Conservation (phyloP, 2,888 invertebrate species). For the Philaethria dido region DNA sequence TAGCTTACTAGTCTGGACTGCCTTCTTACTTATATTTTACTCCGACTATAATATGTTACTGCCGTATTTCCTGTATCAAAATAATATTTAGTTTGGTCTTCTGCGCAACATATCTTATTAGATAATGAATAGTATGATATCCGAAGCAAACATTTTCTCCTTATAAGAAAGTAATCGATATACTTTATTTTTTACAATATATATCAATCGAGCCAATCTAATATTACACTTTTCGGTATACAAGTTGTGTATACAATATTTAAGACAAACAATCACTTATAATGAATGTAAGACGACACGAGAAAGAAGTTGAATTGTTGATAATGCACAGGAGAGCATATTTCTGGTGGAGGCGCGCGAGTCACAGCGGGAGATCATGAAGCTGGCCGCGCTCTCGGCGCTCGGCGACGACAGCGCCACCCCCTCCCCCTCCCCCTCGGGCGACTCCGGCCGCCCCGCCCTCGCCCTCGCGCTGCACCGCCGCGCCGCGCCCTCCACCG, state of each 20-base stretch:
- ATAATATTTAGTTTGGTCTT: no score
- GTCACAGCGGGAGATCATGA: slow-evolving; percentile 86
- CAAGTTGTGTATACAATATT: background rate
- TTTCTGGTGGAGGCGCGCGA: slow-evolving; percentile 91
- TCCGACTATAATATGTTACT: background rate
- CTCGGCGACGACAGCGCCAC: slow-evolving; percentile 46
- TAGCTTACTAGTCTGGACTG: background rate
- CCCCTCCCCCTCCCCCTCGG: slow-evolving; percentile 46
- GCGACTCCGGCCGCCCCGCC: slow-evolving; percentile 49
- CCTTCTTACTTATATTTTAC: background rate
- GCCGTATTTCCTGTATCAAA: no score
- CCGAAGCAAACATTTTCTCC: background rate
- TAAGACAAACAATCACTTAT: background rate
- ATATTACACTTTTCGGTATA: no score
- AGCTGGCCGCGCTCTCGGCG: slow-evolving; percentile 60
- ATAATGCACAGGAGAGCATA: slow-evolving; percentile 87
- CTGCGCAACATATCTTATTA: no score
- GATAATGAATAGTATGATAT: no score
- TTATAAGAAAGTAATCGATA: background rate
- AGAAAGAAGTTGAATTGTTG: background rate
- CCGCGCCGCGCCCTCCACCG: slow-evolving; percentile 69
- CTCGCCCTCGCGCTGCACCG: slow-evolving; percentile 62
- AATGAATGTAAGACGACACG: background rate
- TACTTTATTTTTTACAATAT: no score
- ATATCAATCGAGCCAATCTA: no score